Evolutionary conservation across 2,888 invertebrate species (phyloP), one percentile per base, ranked within the genome.

Genomic region (Microchrysa polita): DNA sequence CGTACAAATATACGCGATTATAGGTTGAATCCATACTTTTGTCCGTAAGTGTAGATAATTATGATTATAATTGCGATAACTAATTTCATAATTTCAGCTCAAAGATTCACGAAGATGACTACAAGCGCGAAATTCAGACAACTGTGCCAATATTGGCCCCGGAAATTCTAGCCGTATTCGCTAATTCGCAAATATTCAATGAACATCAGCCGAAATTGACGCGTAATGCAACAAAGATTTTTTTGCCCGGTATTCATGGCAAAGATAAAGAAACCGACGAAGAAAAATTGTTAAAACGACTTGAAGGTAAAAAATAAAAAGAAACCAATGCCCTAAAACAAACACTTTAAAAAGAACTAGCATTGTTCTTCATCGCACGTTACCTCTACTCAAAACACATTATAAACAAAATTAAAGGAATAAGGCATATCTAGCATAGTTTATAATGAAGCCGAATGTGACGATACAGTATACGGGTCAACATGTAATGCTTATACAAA

Each of bases 131-230:
- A 78, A 84, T 85, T 2, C 84, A 84, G 78, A 84, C 82, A 57
- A 84, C 83, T 77, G 84, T 84, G 16, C 84, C 85, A 22, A 85
- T 83, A 79, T 73, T 85, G 77, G 86, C 86, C 1, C 86, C 86
- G 0, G 86, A 85, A 78, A 85, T 85, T 72, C 73, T 85, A 74
- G 81, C 84, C 0, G 85, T 85, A 9, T 85, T 85, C 77, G 82
- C 84, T 55, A 85, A 84, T 73, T 85, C 85, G 73, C 85, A 85
- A 79, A 85, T 85, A 74, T 85, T 85, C 79, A 82, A 84, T 78
- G 85, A 85, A 73, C 84, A 85, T 78, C 84, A 84, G 78, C 83
- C 84, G 5, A 82, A 84, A 9, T 74, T 84, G 69, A 82, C 80
- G 72, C 81, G 83, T 72, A 84, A 82, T 48, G 16, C 52, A 75